phyloP scores from a whole-genome alignment of 2,888 invertebrate species.

The Leucophenga maculata region DNA sequence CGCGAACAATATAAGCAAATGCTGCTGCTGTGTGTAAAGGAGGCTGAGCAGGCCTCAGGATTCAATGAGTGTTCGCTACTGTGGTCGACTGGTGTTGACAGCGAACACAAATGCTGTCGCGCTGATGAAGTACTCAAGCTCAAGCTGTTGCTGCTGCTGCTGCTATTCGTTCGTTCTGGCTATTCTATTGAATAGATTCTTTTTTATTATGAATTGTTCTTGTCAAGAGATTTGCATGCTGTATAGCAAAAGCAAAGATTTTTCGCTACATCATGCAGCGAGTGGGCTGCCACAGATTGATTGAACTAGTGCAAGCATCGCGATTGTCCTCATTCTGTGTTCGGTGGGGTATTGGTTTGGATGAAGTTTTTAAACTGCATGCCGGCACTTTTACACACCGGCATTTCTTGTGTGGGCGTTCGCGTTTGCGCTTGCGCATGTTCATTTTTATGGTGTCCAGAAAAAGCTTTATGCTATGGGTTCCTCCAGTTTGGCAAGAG shows the following conservation, averaged over 20 bases:
- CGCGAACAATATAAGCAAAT: constrained; percentile 11
- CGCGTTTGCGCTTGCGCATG: constrained; percentile 1
- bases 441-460: not conserved
- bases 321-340: not conserved
- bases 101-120: not conserved
- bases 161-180: no score
- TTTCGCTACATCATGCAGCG: constrained; percentile 11
- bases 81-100: constrained; percentile 7
- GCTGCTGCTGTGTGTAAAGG: no score
- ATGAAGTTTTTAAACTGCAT: not conserved
- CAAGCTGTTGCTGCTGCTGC: not conserved
- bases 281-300: constrained; percentile 10
- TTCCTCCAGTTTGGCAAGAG: no score
- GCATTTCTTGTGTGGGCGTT: constrained; percentile 7
- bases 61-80: not conserved
- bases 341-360: constrained; percentile 22
- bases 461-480: no score
- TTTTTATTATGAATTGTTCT: constrained; percentile 9
- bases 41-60: no score
- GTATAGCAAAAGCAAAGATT: not conserved
- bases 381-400: not conserved
- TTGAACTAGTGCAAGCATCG: constrained; percentile 6
- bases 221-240: not conserved
- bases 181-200: not conserved
- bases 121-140: constrained; percentile 22